phyloP scores from a whole-genome alignment of 2,113 vertebrate species.

The Tychaedon coryphoeus region DNA sequence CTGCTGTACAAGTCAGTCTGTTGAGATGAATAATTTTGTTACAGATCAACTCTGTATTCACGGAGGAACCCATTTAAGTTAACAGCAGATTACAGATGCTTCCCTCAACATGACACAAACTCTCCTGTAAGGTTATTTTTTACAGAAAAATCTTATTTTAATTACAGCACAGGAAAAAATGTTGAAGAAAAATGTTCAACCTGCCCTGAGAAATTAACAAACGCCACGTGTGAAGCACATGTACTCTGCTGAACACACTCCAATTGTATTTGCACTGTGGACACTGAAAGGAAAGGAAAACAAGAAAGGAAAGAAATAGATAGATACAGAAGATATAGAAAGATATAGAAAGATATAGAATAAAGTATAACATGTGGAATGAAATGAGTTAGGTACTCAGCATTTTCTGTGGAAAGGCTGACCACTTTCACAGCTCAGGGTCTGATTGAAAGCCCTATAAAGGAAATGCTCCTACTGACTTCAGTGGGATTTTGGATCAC shows the following conservation, averaged over 20 bases:
- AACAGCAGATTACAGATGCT: neutral
- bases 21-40: neutral
- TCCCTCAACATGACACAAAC: rapidly evolving
- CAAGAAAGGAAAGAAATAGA: neutral
- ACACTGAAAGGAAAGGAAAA: too few species aligned
- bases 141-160: neutral
- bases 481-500: neutral
- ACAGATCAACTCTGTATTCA: neutral
- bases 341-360: neutral
- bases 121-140: neutral
- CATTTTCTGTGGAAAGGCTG: neutral
- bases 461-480: neutral
- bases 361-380: neutral
- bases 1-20: conserved; percentile 1
- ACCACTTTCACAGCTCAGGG: neutral
- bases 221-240: neutral
- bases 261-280: neutral
- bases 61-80: neutral
- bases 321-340: too few species aligned
- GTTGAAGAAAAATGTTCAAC: neutral
- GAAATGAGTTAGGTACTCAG: neutral
- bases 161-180: neutral
- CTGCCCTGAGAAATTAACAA: neutral
- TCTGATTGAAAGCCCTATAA: neutral
- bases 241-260: neutral